phyloP scores from a whole-genome alignment of 2,113 vertebrate genomes.

The Hippocampus abdominalis region DNA sequence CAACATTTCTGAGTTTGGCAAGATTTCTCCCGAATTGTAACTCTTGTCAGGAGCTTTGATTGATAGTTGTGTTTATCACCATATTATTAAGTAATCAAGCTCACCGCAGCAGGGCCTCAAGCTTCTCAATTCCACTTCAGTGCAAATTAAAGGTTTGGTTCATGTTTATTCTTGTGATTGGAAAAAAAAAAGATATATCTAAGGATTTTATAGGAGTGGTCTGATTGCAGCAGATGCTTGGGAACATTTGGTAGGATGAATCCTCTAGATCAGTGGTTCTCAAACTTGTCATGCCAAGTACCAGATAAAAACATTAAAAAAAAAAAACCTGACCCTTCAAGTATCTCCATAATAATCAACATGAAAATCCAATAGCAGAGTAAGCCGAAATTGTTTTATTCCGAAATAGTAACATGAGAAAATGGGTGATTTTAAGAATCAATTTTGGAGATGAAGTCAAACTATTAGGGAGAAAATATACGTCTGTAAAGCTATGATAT shows the following conservation, averaged over 20 bases:
- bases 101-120: constrained; percentile 63
- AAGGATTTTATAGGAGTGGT: constrained; percentile 38
- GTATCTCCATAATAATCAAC: no score
- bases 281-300: no score
- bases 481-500: no score
- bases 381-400: no score
- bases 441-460: no score
- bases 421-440: no score
- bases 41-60: constrained; percentile 68
- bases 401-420: no score
- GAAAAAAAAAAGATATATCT: constrained; percentile 43
- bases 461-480: no score
- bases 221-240: constrained; percentile 48
- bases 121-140: constrained; percentile 69
- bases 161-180: constrained; percentile 68
- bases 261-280: constrained; percentile 7
- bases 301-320: no score
- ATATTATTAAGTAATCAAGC: constrained; percentile 78
- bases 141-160: constrained; percentile 70
- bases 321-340: no score
- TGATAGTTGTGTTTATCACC: constrained; percentile 74
- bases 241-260: constrained; percentile 22
- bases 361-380: no score
- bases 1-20: constrained; percentile 63
- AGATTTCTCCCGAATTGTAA: constrained; percentile 65